Evolutionary conservation across 1,140 invertebrate genomes (phyloP).

Genomic region (Drosophila kikkawai): DNA sequence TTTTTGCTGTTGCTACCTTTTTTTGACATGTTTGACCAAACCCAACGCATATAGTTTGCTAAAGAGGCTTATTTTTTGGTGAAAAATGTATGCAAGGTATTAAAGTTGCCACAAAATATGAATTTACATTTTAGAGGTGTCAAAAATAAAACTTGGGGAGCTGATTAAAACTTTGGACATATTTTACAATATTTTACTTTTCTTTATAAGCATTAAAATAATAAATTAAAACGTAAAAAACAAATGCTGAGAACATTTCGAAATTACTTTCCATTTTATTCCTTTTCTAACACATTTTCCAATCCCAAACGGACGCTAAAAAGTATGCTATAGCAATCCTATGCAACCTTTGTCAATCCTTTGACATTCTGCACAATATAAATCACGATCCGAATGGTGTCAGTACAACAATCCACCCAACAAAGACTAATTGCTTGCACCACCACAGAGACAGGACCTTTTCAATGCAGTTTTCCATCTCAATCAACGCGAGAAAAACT

Average conservation of each 20-base stretch:
- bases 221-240: neutral
- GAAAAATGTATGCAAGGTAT: slow-evolving; percentile 54
- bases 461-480: slow-evolving; percentile 46
- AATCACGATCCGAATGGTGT: slow-evolving; percentile 48
- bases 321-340: slow-evolving; percentile 36
- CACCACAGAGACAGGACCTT: slow-evolving; percentile 2
- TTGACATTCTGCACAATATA: slow-evolving; percentile 35
- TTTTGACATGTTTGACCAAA: slow-evolving; percentile 26
- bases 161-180: neutral
- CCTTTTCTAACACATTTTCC: neutral
- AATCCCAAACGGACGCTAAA: neutral
- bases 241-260: neutral
- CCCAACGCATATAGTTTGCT: slow-evolving; percentile 18
- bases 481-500: slow-evolving; percentile 34
- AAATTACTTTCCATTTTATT: slow-evolving; percentile 7
- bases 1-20: slow-evolving; percentile 9
- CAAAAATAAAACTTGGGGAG: neutral
- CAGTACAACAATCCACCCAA: slow-evolving; percentile 41
- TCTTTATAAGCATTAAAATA: neutral
- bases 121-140: neutral
- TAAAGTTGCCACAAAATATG: neutral
- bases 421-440: slow-evolving; percentile 56
- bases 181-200: neutral
- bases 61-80: slow-evolving; percentile 15
- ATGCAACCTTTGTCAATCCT: slow-evolving; percentile 34